Conservation (phyloP, 2,113 vertebrate species). For the Chinchilla lanigera region DNA sequence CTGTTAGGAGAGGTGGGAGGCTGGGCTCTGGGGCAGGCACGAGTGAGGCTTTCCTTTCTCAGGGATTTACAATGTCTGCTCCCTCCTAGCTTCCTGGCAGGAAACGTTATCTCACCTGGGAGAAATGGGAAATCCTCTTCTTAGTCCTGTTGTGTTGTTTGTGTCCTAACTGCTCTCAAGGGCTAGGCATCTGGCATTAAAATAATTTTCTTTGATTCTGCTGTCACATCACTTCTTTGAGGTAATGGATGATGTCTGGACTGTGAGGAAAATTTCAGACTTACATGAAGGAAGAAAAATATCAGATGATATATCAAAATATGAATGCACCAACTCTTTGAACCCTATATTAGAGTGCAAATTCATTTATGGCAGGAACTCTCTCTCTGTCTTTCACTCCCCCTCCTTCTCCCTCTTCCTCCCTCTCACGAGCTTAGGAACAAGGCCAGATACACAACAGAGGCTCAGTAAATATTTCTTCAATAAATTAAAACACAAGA, state of each 20-base stretch:
- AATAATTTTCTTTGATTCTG: not conserved
- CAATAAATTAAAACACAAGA: conserved; percentile 33
- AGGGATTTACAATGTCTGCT: not conserved
- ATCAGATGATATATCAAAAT: not conserved
- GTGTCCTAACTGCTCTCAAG: not conserved
- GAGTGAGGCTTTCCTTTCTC: not conserved
- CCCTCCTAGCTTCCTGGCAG: not conserved
- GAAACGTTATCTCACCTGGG: not conserved
- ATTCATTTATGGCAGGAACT: not conserved
- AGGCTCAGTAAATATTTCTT: not conserved
- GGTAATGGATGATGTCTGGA: not conserved
- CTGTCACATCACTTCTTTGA: not conserved
- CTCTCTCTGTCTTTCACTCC: not conserved
- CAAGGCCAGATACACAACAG: not conserved
- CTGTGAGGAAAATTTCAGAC: not conserved
- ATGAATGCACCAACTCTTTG: not conserved
- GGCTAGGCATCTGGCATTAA: not conserved
- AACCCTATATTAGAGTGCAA: not conserved
- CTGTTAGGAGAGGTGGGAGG: not conserved
- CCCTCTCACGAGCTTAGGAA: not conserved
- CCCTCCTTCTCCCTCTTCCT: accelerated
- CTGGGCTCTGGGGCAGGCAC: not conserved
- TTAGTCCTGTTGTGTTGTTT: not conserved
- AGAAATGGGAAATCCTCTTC: not conserved
- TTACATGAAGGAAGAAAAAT: not conserved